A percentile compares a stretch with the other conserved stretches of the same genome.
These are phyloP conservation scores for Bujurquina vittata DNA, from an alignment of 2,113 vertebrate genomes.

Conservation along the genomic window DNA sequence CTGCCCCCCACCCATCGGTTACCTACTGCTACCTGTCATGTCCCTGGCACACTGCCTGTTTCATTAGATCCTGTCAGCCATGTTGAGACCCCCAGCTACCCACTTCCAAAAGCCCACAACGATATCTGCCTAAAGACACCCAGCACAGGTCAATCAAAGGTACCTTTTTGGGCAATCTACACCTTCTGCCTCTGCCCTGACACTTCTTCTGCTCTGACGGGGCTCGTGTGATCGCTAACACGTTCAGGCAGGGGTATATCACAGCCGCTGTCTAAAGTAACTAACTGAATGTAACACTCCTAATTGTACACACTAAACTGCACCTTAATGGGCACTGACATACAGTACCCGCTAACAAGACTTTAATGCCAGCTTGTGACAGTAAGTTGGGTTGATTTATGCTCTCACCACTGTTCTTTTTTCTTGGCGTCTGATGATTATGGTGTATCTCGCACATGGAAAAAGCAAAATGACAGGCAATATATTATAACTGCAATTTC, in stretches of 20 bases:
- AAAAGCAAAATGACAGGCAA: constrained; percentile 7
- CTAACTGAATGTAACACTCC: background rate
- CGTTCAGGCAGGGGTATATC: background rate
- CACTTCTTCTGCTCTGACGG: background rate
- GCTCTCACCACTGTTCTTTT: background rate
- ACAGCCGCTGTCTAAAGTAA: background rate
- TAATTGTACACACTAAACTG: constrained; percentile 24
- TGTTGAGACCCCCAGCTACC: background rate
- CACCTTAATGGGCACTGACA: constrained; percentile 1
- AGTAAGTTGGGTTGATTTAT: constrained; percentile 18
- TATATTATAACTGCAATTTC: constrained; percentile 6
- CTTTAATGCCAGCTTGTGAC: constrained; percentile 22
- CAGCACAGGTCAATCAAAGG: background rate
- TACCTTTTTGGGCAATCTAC: background rate
- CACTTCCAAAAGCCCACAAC: background rate
- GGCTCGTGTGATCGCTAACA: background rate
- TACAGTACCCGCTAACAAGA: constrained; percentile 17
- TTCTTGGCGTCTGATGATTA: background rate
- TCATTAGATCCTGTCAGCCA: constrained; percentile 27
- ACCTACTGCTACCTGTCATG: constrained; percentile 3
- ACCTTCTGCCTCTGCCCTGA: background rate
- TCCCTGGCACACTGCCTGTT: constrained; percentile 29
- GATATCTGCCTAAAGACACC: background rate
- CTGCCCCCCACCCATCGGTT: constrained; percentile 18
- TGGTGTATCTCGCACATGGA: constrained; percentile 1